Base-by-base conservation (phyloP, 2,888 invertebrate species). In the Mechanitis mazaeus region DNA sequence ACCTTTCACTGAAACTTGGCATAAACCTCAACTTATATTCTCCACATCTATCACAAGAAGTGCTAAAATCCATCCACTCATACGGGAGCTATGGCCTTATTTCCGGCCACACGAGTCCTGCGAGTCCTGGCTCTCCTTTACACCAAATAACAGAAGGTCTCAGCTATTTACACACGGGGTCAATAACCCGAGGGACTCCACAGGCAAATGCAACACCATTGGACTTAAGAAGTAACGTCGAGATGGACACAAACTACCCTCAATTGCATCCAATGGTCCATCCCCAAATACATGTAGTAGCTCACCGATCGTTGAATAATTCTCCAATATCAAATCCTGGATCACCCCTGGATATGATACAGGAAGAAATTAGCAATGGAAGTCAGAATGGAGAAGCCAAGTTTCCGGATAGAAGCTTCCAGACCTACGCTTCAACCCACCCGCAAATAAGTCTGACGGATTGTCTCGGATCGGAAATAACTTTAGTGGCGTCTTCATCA, bases 371-470 rank as follows among this genome's bases (percentile, higher is more conserved):
- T 67, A 93, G 93, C 0, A 89, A 87, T 56, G 90, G 91, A 0
- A 86, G 76, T 1, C 83, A 78, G 28, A 80, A 77, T 71, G 69
- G 67, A 0, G 75, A 74, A 12, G 55, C 61, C 0, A 73, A 71
- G 54, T 75, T 75, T 58, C 84, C 74, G 67, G 78, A 81, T 75
- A 63, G 80, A 73, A 65, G 78, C 72, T 79, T 80, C 35, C 77
- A 82, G 1, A 73, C 64, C 2, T 83, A 80, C 54, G 69, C 75
- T 0, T 68, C 79, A 0, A 87, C 78, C 12, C 93, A 95, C 78
- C 97, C 98, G 0, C 97, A 97, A 82, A 98, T 98, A 65, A 97
- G 96, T 71, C 92, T 98, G 9, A 98, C 98, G 0, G 97, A 98
- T 79, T 97, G 97, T 59, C 91, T 95, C 59, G 97, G 97, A 0